Evolutionary conservation across 2,113 vertebrate genomes (phyloP), one percentile per base, ranked within the genome.

Genomic region (Eudyptes chrysolophus): DNA sequence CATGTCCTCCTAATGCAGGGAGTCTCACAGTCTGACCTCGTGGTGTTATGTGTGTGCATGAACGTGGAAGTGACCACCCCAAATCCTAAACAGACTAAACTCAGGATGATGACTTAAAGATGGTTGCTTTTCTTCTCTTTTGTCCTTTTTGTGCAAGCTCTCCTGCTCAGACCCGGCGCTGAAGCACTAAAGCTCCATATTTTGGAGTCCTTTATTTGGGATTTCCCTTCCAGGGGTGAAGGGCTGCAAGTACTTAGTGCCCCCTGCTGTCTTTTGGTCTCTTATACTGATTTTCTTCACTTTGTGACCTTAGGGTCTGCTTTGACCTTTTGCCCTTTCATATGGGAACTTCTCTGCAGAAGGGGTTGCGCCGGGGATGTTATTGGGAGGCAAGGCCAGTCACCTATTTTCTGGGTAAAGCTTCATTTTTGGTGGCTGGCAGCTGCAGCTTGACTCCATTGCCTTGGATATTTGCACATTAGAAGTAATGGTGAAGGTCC

Each of bases 271-370:
- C 55, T 89, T 81, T 85, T 89, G 34, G 36, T 78, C n/a, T 84
- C 60, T 64, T 44, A 40, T 17, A 89, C 42, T 72, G 64, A 65
- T 89, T 87, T 89, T 72, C 57, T 79, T 87, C 51, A 74, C n/a
- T 89, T 66, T 61, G 19, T 71, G 89, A 91, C 74, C 44, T 95
- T 83, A 44, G 30, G 17, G 26, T 84, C 65, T 84, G 58, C 52
- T 64, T 68, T 69, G 92, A 87, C 77, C 66, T 96, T 94, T 76
- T 89, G 49, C 42, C 62, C 30, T 89, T 93, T 95, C 38, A 40
- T 85, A 30, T 58, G 40, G 20, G 89, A 92, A 82, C 51, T 79
- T 72, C 65, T 80, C 70, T 62, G 17, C 34, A 58, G 49, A 92
- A 83, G 27, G 9, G 15, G 2, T 58, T 84, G 66, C 2, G 6